Evolutionary conservation across 2,888 invertebrate species (phyloP).

Genomic region (Athrips mouffetella): DNA sequence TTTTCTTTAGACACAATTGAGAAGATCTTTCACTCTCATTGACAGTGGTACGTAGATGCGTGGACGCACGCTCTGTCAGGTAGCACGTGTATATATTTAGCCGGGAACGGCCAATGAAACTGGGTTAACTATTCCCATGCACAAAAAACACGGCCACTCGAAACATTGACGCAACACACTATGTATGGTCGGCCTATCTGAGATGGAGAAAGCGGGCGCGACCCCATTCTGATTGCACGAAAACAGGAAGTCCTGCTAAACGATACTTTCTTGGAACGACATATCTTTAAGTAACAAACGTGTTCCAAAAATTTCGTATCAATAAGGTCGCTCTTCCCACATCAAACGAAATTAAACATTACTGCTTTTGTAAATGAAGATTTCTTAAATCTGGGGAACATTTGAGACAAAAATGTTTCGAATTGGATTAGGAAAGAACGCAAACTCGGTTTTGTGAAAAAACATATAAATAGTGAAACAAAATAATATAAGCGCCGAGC

Average conservation of each 20-base stretch:
- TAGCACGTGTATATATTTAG: constrained; percentile 48
- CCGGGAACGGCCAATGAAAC: constrained; percentile 36
- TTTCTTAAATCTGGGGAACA: no score
- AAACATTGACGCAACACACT: constrained; percentile 58
- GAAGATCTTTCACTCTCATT: neutral
- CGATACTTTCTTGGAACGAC: constrained; percentile 2
- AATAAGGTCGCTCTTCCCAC: neutral
- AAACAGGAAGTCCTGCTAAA: constrained; percentile 44
- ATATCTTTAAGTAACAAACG: constrained; percentile 36
- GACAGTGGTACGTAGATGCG: constrained; percentile 27
- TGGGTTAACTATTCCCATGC: constrained; percentile 73
- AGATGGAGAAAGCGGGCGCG: constrained; percentile 54
- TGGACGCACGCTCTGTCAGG: constrained; percentile 49
- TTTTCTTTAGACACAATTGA: neutral
- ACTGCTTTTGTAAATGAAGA: neutral
- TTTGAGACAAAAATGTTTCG: no score
- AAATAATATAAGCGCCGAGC: no score
- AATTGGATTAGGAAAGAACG: no score
- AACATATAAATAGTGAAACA: no score
- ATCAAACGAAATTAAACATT: neutral
- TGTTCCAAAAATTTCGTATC: neutral
- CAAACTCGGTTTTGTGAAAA: no score
- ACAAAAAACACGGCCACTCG: constrained; percentile 59
- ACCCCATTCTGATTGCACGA: constrained; percentile 49
- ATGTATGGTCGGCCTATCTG: constrained; percentile 41